Evolutionary conservation across 2,113 vertebrate species (phyloP).

Genomic region (Epinephelus moara): DNA sequence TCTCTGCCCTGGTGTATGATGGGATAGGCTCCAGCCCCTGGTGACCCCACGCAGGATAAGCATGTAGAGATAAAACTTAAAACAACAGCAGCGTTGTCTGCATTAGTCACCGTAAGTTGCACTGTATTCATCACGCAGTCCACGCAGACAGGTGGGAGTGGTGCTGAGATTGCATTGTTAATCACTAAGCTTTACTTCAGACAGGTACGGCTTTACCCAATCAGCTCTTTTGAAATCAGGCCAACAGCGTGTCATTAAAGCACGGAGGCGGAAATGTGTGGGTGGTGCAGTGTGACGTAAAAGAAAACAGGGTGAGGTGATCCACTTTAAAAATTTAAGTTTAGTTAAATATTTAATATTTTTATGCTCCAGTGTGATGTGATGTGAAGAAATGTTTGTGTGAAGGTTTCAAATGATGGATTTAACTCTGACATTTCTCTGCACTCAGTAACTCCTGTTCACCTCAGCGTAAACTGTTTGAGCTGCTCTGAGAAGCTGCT

Average conservation of each 20-base stretch:
- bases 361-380: not conserved
- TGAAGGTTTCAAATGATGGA: not conserved
- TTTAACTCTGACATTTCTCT: slow-evolving; percentile 11
- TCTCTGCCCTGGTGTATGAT: not conserved
- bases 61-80: not conserved
- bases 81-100: not conserved
- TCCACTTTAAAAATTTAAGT: slow-evolving; percentile 21
- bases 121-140: slow-evolving; percentile 2
- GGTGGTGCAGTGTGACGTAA: slow-evolving; percentile 9
- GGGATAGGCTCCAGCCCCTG: not conserved
- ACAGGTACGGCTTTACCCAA: slow-evolving; percentile 9
- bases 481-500: not conserved
- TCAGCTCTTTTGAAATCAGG: slow-evolving; percentile 34
- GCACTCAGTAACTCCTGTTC: not conserved
- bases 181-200: slow-evolving; percentile 54
- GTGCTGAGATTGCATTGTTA: slow-evolving; percentile 29
- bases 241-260: not conserved
- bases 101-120: slow-evolving; percentile 17
- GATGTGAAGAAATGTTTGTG: not conserved
- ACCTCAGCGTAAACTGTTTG: not conserved
- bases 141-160: slow-evolving; percentile 26
- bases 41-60: slow-evolving; percentile 4
- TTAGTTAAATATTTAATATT: slow-evolving; percentile 19
- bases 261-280: slow-evolving; percentile 28
- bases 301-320: not conserved